phyloP scores from a whole-genome alignment of 2,113 vertebrate genomes.

The Cyanoramphus novaezelandiae region DNA sequence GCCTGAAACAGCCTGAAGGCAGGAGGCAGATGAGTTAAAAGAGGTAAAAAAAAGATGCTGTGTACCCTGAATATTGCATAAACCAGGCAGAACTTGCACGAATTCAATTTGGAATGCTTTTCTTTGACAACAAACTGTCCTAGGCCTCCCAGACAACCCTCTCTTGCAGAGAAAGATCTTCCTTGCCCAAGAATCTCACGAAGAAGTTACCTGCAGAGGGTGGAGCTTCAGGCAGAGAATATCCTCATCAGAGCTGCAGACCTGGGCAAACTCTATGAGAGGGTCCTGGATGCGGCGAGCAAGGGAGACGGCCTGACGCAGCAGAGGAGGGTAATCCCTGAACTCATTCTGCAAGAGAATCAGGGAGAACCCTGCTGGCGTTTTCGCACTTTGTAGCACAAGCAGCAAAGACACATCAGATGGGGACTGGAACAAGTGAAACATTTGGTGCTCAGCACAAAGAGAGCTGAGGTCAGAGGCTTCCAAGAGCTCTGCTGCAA shows the following conservation, averaged over 20 bases:
- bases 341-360: conserved; percentile 79
- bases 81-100: neutral
- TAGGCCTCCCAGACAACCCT: neutral
- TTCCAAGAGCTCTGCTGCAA: neutral
- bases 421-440: neutral
- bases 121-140: neutral
- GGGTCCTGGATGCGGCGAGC: conserved; percentile 97
- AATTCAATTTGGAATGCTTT: neutral
- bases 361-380: neutral
- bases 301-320: conserved; percentile 94
- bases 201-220: conserved; percentile 86
- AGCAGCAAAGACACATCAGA: neutral
- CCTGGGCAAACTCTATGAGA: conserved; percentile 94
- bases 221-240: conserved; percentile 97
- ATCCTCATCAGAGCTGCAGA: conserved; percentile 96
- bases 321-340: conserved; percentile 92
- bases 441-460: neutral
- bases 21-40: neutral
- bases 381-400: neutral
- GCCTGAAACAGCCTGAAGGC: neutral
- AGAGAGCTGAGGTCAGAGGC: neutral
- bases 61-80: neutral
- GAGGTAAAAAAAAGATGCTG: neutral
- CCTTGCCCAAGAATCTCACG: neutral
- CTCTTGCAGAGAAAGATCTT: neutral